These are phyloP conservation scores for Dendroctonus valens DNA, from an alignment of 1,140 invertebrate genomes.

Conservation along the genomic window DNA sequence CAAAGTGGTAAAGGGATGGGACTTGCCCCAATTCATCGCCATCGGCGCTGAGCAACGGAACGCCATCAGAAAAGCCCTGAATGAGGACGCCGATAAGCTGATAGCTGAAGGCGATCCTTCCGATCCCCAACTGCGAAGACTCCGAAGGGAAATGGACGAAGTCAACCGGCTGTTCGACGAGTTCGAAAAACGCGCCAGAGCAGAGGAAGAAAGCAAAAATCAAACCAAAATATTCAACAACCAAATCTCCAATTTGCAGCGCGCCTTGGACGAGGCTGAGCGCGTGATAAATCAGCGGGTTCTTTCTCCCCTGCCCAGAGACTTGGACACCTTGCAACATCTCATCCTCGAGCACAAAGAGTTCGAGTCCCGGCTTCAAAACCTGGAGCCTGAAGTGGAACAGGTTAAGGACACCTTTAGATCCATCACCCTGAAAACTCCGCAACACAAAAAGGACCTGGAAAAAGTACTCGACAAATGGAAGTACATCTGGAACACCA, in stretches of 20 bases:
- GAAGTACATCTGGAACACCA: conserved; percentile 85
- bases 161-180: conserved; percentile 95
- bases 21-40: conserved; percentile 87
- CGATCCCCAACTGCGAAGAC: conserved; percentile 83
- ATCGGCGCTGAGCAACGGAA: conserved; percentile 95
- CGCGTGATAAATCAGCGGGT: conserved; percentile 77
- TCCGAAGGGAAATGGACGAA: conserved; percentile 90
- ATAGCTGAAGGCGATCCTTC: conserved; percentile 89
- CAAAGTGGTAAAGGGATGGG: conserved; percentile 94
- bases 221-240: conserved; percentile 83
- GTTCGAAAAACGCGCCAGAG: conserved; percentile 81
- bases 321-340: conserved; percentile 82
- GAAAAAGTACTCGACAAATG: conserved; percentile 87
- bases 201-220: conserved; percentile 87
- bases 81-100: conserved; percentile 95
- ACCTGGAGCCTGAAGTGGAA: conserved; percentile 77
- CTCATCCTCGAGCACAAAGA: conserved; percentile 87
- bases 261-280: conserved; percentile 82
- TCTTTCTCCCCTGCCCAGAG: conserved; percentile 76
- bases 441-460: conserved; percentile 83
- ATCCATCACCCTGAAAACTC: conserved; percentile 80
- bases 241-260: conserved; percentile 76
- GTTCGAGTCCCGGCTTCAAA: conserved; percentile 72
- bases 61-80: conserved; percentile 90
- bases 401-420: conserved; percentile 80